Evolutionary conservation across 2,113 vertebrate species (phyloP).

Genomic region (Nicator chloris): DNA sequence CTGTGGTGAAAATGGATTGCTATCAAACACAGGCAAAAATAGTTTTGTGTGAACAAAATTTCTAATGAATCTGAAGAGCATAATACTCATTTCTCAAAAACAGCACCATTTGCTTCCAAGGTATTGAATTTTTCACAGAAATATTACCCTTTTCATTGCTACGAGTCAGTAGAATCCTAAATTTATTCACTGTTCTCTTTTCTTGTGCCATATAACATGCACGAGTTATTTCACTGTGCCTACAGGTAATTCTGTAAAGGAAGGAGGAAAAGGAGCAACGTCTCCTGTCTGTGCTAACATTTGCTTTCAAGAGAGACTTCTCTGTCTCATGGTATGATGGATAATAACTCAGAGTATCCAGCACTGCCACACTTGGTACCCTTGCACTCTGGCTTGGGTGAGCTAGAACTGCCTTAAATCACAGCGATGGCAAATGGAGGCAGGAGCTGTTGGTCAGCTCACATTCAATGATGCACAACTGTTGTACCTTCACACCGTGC

Average conservation of each 20-base stretch:
- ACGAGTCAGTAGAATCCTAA: not conserved
- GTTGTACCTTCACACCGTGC: not conserved
- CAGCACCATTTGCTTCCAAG: not conserved
- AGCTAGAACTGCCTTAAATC: not conserved
- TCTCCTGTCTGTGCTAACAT: not conserved
- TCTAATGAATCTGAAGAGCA: not conserved
- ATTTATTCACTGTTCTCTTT: not conserved
- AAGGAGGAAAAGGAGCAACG: not conserved
- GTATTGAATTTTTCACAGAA: not conserved
- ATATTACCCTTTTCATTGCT: not conserved
- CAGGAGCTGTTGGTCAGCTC: not conserved
- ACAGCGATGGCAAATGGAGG: not conserved
- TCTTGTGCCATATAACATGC: not conserved
- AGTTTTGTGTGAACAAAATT: not conserved
- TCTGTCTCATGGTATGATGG: not conserved
- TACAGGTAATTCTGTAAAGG: not conserved
- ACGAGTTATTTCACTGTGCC: not conserved
- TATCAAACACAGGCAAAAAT: not conserved
- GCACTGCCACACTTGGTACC: not conserved
- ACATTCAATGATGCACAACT: not conserved
- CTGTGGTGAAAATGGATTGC: not conserved
- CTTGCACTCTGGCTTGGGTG: not conserved
- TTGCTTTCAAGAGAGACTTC: not conserved
- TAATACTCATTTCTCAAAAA: not conserved
- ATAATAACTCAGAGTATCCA: not conserved